These are phyloP conservation scores for Tetramorium parvispinum DNA, from an alignment of 1,140 invertebrate species.

Conservation along the genomic window DNA sequence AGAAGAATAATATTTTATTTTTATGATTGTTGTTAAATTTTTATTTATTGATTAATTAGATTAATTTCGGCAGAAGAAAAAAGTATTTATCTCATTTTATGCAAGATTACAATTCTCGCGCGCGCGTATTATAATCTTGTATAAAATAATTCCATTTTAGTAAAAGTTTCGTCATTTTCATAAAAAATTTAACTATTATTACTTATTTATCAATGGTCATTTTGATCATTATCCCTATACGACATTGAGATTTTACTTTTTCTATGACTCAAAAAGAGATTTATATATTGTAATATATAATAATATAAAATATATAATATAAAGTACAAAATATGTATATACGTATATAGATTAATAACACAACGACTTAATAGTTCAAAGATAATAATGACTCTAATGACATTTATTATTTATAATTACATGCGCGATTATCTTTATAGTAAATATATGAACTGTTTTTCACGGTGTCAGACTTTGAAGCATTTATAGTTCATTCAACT, in stretches of 20 bases:
- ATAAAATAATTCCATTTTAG: neutral
- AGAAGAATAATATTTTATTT: too few relatives aligned
- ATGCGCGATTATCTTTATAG: neutral
- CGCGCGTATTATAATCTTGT: neutral
- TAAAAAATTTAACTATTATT: neutral
- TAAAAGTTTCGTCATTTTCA: neutral
- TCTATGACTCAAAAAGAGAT: neutral
- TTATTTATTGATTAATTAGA: neutral
- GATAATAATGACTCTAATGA: neutral
- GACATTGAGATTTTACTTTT: neutral
- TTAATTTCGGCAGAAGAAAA: neutral
- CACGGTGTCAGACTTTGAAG: neutral
- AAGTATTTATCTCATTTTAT: neutral
- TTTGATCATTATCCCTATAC: neutral
- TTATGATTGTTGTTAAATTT: too few relatives aligned
- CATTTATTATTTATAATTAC: conserved; percentile 1
- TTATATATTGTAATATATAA: neutral
- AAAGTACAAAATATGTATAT: neutral
- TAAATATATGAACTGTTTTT: conserved; percentile 5
- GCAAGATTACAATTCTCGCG: too few relatives aligned
- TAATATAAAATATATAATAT: neutral
- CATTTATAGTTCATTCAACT: conserved; percentile 20
- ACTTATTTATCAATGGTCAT: neutral
- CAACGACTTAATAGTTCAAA: neutral
- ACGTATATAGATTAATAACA: neutral